Percentiles rank a stretch among this genome's conserved stretches.
Conservation (phyloP, 2,888 invertebrate genomes). For the Conchocele bisecta region DNA sequence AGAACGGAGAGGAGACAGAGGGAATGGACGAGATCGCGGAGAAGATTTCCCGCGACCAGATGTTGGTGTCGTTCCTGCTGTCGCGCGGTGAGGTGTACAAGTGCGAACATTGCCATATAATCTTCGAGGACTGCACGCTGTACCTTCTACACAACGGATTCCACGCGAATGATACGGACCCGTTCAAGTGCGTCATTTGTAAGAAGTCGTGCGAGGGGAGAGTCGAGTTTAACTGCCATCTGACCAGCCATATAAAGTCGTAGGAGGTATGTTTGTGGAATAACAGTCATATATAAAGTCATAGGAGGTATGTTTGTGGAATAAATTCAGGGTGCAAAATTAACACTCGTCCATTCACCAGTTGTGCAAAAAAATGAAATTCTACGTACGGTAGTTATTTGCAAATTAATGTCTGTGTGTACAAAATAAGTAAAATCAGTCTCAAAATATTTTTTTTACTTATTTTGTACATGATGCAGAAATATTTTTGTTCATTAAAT, state of each 20-base stretch:
- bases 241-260: conserved; percentile 79
- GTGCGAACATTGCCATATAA: conserved; percentile 78
- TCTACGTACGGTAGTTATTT: too few relatives aligned
- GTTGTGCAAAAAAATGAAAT: too few relatives aligned
- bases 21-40: conserved; percentile 60
- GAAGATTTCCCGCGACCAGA: conserved; percentile 69
- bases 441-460: too few relatives aligned
- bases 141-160: conserved; percentile 79
- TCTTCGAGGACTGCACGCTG: conserved; percentile 77
- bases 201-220: conserved; percentile 72
- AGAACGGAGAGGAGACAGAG: conserved; percentile 45
- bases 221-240: conserved; percentile 78
- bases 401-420: too few relatives aligned
- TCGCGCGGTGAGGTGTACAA: conserved; percentile 75
- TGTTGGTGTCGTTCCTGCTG: conserved; percentile 71
- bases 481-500: too few relatives aligned
- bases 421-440: too few relatives aligned
- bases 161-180: conserved; percentile 76
- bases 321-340: too few relatives aligned
- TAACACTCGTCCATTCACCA: too few relatives aligned
- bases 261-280: too few relatives aligned
- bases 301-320: too few relatives aligned
- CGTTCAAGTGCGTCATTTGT: conserved; percentile 78
- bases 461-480: too few relatives aligned
- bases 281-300: too few relatives aligned